Conservation (phyloP, 2,888 invertebrate genomes). For the Hirtodrosophila trivittata region DNA sequence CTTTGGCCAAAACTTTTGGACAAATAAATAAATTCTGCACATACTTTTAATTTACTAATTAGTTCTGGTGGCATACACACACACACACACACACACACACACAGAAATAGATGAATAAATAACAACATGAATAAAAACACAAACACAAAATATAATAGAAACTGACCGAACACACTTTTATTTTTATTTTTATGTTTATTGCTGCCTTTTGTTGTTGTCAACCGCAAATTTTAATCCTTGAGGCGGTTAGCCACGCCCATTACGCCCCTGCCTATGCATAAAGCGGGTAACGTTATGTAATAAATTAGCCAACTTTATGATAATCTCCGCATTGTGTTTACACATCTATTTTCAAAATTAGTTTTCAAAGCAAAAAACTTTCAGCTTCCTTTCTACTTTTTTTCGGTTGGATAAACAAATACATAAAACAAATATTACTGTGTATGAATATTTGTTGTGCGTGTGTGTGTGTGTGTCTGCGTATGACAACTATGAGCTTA, state of each 20-base stretch:
- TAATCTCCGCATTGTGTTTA: slow-evolving; percentile 65
- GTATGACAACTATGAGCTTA: slow-evolving; percentile 20
- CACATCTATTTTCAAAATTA: slow-evolving; percentile 66
- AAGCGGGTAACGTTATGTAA: slow-evolving; percentile 48
- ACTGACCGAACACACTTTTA: neutral
- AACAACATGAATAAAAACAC: slow-evolving; percentile 19
- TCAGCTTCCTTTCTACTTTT: neutral
- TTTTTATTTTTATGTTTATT: slow-evolving; percentile 32
- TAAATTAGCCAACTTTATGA: slow-evolving; percentile 67
- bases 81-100: slow-evolving; percentile 5
- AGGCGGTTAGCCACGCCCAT: slow-evolving; percentile 22
- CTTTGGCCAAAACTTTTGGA: neutral
- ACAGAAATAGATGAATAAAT: slow-evolving; percentile 39
- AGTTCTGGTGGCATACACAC: slow-evolving; percentile 22
- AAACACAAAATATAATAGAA: slow-evolving; percentile 1
- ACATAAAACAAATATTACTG: slow-evolving; percentile 17
- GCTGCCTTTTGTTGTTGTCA: slow-evolving; percentile 32
- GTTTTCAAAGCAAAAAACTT: slow-evolving; percentile 45
- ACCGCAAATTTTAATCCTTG: slow-evolving; percentile 47
- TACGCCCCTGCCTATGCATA: slow-evolving; percentile 31
- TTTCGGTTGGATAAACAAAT: neutral
- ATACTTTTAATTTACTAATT: slow-evolving; percentile 54
- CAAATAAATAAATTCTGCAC: slow-evolving; percentile 10
- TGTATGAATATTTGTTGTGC: neutral
- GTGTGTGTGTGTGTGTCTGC: neutral